These are phyloP conservation scores for Dipodomys spectabilis DNA, from an alignment of 2,113 vertebrate genomes.

Conservation along the genomic window DNA sequence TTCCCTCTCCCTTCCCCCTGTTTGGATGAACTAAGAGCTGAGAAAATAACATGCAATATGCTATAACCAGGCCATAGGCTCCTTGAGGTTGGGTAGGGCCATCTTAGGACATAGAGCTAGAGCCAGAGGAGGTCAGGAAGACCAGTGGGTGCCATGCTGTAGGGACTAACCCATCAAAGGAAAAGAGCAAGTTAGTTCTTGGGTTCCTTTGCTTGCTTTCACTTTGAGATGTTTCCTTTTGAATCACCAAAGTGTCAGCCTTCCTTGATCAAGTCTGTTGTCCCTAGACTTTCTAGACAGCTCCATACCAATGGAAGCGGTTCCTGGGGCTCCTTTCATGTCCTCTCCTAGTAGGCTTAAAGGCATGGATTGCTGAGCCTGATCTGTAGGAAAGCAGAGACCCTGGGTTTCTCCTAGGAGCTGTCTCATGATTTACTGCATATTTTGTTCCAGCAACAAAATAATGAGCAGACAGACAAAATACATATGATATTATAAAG, in stretches of 20 bases:
- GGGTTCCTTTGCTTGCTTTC: slow-evolving; percentile 51
- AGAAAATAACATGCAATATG: not conserved
- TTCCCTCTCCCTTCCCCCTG: not conserved
- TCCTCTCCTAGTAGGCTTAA: not conserved
- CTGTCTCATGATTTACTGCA: not conserved
- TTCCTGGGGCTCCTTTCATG: not conserved
- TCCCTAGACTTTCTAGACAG: slow-evolving; percentile 30
- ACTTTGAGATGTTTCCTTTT: slow-evolving; percentile 66
- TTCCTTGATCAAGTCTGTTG: slow-evolving; percentile 61
- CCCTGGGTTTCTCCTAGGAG: slow-evolving; percentile 12
- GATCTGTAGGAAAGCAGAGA: not conserved
- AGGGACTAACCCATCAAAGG: slow-evolving; percentile 36
- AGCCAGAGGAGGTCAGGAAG: not conserved
- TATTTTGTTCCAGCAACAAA: slow-evolving; percentile 72
- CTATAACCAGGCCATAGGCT: not conserved
- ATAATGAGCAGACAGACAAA: slow-evolving; percentile 58
- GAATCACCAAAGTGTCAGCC: slow-evolving; percentile 64
- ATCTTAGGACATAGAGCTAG: not conserved
- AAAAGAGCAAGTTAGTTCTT: accelerated
- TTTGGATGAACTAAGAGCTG: not conserved
- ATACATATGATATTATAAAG: slow-evolving; percentile 46
- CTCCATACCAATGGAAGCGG: not conserved
- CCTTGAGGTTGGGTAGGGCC: not conserved
- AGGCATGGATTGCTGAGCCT: not conserved
- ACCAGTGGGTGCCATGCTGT: not conserved